Evolutionary conservation across 2,888 invertebrate species (phyloP).

Genomic region (Gymnocheta viridis): DNA sequence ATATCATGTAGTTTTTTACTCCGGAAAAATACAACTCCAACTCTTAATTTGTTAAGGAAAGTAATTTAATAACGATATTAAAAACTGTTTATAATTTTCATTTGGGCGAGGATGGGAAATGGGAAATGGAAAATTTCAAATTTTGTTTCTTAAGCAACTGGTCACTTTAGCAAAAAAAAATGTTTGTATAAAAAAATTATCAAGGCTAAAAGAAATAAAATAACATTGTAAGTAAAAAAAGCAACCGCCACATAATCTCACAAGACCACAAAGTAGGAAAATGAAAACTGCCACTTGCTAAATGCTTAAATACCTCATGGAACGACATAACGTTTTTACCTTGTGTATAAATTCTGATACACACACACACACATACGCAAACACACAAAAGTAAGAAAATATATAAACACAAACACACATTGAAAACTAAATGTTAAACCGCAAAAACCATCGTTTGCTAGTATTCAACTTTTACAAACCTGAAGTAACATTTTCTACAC

Average conservation of each 20-base stretch:
- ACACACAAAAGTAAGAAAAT: neutral
- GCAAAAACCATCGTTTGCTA: slow-evolving; percentile 47
- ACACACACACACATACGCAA: neutral
- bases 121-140: no score
- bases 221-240: slow-evolving; percentile 24
- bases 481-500: neutral
- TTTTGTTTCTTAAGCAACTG: neutral
- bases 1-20: no score
- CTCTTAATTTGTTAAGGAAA: no score
- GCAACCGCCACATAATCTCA: slow-evolving; percentile 59
- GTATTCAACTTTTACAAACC: slow-evolving; percentile 36
- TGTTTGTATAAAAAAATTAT: slow-evolving; percentile 1
- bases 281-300: slow-evolving; percentile 66
- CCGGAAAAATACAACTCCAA: no score
- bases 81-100: no score
- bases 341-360: neutral
- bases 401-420: neutral
- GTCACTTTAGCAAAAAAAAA: neutral
- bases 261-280: slow-evolving; percentile 61
- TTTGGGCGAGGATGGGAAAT: no score
- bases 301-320: slow-evolving; percentile 55
- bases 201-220: slow-evolving; percentile 5
- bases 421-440: slow-evolving; percentile 45
- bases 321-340: slow-evolving; percentile 5
- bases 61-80: no score